Percentiles rank a stretch among this genome's conserved stretches.
Conservation (phyloP, 2,113 vertebrate genomes). For the Clarias macrocephalus region DNA sequence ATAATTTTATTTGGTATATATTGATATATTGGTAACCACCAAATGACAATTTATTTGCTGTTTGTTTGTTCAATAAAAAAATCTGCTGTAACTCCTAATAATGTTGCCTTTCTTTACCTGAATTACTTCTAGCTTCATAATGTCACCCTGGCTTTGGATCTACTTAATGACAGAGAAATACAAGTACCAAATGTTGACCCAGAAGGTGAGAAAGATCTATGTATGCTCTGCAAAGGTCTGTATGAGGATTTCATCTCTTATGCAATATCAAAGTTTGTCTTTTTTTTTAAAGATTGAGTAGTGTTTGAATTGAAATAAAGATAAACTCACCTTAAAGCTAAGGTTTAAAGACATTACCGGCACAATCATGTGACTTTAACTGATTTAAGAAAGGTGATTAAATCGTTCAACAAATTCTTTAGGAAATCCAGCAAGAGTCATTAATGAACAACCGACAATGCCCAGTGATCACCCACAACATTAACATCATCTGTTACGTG, state of each 20-base stretch:
- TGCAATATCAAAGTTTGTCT: not conserved
- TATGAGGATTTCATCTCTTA: not conserved
- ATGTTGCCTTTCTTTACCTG: not conserved
- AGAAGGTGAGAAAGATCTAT: conserved; percentile 74
- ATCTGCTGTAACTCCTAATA: not conserved
- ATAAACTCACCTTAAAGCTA: not conserved
- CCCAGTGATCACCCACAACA: too few species aligned
- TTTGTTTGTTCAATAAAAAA: not conserved
- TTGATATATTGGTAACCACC: too few species aligned
- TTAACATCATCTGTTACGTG: too few species aligned
- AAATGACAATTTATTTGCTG: not conserved
- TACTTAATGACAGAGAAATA: conserved; percentile 77
- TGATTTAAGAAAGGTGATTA: not conserved
- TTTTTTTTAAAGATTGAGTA: not conserved
- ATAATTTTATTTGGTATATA: not conserved
- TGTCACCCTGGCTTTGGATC: conserved; percentile 82
- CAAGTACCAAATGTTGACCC: conserved; percentile 72
- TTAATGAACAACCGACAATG: not conserved
- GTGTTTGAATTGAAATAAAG: not conserved
- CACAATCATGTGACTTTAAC: not conserved
- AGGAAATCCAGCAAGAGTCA: not conserved
- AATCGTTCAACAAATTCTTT: not conserved
- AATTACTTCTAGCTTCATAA: conserved; percentile 81
- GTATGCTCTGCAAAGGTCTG: not conserved
- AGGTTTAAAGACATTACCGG: not conserved